Conservation (phyloP, 2,113 vertebrate species). For the Muscicapa adusta region DNA sequence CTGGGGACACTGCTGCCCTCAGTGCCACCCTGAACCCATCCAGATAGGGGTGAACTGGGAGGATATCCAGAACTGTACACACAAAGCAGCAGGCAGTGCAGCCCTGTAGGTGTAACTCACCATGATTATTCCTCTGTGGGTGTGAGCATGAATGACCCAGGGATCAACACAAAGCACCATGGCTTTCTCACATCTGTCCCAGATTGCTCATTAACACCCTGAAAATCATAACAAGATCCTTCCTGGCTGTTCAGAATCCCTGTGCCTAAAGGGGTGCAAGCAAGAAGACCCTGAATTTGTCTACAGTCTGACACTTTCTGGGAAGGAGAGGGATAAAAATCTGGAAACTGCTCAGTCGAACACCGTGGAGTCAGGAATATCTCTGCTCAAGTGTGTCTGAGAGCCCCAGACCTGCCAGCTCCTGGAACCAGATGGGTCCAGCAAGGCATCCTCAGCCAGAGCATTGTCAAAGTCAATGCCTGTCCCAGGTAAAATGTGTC, state of each 20-base stretch:
- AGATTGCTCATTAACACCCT: conserved; percentile 28
- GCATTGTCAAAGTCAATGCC: background rate
- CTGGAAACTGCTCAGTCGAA: fast-evolving
- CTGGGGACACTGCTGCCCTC: background rate
- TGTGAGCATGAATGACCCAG: conserved; percentile 20
- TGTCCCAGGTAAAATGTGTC: background rate
- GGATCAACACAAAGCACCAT: background rate
- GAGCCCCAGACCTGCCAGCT: background rate
- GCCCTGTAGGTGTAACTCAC: background rate
- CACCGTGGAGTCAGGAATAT: fast-evolving
- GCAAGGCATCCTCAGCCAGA: conserved; percentile 18
- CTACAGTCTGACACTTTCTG: background rate
- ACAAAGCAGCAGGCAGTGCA: background rate
- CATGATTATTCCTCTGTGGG: conserved; percentile 21
- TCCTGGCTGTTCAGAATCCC: background rate
- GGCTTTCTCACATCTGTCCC: conserved; percentile 39
- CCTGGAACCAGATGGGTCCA: background rate
- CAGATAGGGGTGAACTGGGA: fast-evolving
- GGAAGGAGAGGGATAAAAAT: background rate
- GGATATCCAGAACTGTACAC: fast-evolving
- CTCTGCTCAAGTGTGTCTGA: background rate
- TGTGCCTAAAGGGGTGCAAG: background rate
- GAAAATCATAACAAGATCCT: background rate
- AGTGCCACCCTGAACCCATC: background rate
- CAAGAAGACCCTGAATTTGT: background rate